Evolutionary conservation across 2,113 vertebrate species (phyloP).

Genomic region (Geothlypis trichas): DNA sequence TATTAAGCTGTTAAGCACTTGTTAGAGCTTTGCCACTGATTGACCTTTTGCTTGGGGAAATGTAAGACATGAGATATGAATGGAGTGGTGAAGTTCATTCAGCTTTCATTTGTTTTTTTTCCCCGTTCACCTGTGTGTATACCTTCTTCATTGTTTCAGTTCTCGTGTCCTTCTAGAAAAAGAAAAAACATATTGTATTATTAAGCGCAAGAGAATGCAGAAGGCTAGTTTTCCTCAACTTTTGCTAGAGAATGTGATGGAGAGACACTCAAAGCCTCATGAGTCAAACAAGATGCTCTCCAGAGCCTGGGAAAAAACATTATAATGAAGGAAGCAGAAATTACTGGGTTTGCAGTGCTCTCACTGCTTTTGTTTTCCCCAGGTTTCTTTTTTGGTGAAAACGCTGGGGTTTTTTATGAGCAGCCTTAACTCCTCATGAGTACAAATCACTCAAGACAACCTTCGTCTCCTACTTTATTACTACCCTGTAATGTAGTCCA

Average conservation of each 20-base stretch:
- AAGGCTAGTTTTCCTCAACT: not conserved
- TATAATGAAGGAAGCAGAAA: not conserved
- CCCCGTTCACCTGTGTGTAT: not conserved
- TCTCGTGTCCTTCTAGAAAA: not conserved
- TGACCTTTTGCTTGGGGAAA: not conserved
- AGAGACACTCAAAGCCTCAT: not conserved
- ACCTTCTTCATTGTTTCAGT: not conserved
- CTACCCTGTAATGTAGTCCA: not conserved
- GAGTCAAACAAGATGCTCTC: not conserved
- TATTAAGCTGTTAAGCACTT: not conserved
- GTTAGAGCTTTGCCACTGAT: not conserved
- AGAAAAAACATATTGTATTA: not conserved
- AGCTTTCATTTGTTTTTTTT: not conserved
- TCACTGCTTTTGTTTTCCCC: not conserved
- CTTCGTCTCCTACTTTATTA: not conserved
- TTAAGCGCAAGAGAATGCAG: not conserved
- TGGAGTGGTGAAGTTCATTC: not conserved
- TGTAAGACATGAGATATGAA: not conserved
- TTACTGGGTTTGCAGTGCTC: not conserved
- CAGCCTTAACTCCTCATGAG: not conserved
- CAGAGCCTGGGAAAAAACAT: not conserved
- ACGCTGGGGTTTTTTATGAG: accelerated
- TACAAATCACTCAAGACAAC: not conserved
- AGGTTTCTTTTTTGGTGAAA: not conserved
- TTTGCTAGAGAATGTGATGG: not conserved